Conservation (phyloP, 2,797 vertebrate species). For the Coreius guichenoti region DNA sequence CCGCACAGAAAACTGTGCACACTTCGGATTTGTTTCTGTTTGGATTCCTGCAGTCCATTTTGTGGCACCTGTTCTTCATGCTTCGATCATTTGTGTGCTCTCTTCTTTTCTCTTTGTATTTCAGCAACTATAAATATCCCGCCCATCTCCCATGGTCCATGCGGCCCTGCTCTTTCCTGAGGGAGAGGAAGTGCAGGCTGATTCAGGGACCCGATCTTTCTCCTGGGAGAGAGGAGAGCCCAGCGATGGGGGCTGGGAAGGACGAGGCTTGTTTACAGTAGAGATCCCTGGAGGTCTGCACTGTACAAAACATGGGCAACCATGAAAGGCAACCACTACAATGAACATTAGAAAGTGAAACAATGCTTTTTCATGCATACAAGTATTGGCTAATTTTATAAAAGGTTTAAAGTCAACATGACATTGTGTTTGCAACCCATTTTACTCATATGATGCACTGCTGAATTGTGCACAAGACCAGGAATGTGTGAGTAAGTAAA, state of each 20-base stretch:
- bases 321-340: slow-evolving; percentile 24
- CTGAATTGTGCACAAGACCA: neutral
- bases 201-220: slow-evolving; percentile 72
- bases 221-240: slow-evolving; percentile 67
- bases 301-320: slow-evolving; percentile 7
- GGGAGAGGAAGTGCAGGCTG: slow-evolving; percentile 75
- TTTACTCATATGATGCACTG: neutral
- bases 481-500: neutral
- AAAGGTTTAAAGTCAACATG: neutral
- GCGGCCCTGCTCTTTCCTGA: slow-evolving; percentile 71
- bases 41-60: neutral
- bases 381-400: neutral
- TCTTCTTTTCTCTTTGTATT: slow-evolving; percentile 51
- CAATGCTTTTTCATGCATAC: slow-evolving; percentile 21
- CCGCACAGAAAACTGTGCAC: neutral
- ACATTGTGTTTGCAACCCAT: neutral
- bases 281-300: slow-evolving; percentile 33
- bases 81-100: slow-evolving; percentile 41
- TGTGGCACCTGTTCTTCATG: slow-evolving; percentile 48
- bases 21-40: neutral
- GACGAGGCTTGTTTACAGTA: slow-evolving; percentile 51
- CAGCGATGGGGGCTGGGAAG: slow-evolving; percentile 55
- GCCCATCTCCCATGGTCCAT: slow-evolving; percentile 54
- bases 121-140: slow-evolving; percentile 56
- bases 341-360: slow-evolving; percentile 10